Base-by-base conservation (phyloP, 1,140 invertebrate species). In the Pinna nobilis region DNA sequence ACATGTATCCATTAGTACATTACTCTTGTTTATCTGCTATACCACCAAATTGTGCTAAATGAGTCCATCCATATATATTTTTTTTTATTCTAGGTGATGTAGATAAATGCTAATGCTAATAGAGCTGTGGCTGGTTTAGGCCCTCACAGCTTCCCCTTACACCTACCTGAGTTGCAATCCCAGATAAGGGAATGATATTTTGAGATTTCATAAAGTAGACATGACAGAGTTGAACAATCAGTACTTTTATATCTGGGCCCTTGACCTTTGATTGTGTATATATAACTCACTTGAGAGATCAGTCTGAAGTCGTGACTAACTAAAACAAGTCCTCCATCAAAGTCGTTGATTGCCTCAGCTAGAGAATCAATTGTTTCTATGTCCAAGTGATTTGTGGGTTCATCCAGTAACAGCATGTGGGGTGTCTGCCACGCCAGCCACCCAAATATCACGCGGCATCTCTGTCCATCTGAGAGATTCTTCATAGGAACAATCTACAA, bases 361-460 rank as follows among this genome's bases (percentile, higher is more conserved):
- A 99, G 90, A 0, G 98, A 95, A 90, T 99, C 98, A 75, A 99
- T 99, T 0, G 97, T 99, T 90, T 99, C 98, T 94, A 99, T 98
- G 86, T 99, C 98, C 87, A 99, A 93, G 88, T 99, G 98, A 93
- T 99, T 99, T 28, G 98, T 99, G 79, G 98, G 98, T 92, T 99
- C 98, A 89, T 99, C 98, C 32, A 99, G 90, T 6, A 99, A 90
- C 47, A 99, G 90, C 67, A 99, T 90, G 91, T 99, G 97, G 5
- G 98, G 98, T 32, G 93, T 93, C 90, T 98, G 96, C 95, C 95
- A 97, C 0, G 96, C 96, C 57, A 98, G 90, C 94, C 95, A 99
- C 4, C 98, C 98, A 90, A 99, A 99, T 35, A 99, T 97, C 0
- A 99, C 97, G 76, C 98, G 93, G 90, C 98, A 99, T 65, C 98